phyloP scores from a whole-genome alignment of 2,888 invertebrate genomes.

The Minunthozetes semirufus region DNA sequence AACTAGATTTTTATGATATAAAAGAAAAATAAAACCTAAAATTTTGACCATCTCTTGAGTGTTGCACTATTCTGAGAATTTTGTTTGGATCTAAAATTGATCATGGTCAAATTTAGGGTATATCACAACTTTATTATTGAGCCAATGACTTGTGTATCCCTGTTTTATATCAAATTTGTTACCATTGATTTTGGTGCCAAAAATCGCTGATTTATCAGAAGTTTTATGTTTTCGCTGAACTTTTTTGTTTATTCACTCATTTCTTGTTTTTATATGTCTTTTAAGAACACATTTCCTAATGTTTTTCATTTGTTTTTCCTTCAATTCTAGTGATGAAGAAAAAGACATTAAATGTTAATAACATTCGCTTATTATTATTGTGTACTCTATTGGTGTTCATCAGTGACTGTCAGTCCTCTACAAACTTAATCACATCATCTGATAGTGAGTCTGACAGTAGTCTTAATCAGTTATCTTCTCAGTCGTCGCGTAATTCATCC shows the following conservation, averaged over 20 bases:
- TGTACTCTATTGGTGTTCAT: neutral
- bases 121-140: no score
- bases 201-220: neutral
- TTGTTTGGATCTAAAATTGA: no score
- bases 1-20: no score
- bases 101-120: no score
- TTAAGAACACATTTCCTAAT: neutral
- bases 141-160: no score
- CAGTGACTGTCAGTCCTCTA: neutral
- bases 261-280: neutral
- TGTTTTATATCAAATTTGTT: no score
- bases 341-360: slow-evolving; percentile 1
- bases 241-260: neutral
- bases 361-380: neutral
- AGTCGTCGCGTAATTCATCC: neutral
- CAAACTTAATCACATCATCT: neutral
- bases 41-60: no score
- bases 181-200: neutral
- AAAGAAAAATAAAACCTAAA: no score
- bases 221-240: neutral
- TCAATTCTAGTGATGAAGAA: neutral
- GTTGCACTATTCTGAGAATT: no score
- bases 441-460: neutral
- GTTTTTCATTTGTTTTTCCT: neutral
- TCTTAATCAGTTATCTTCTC: neutral